Percentiles rank a stretch among this genome's conserved stretches.
Evolutionary conservation across 2,113 vertebrate genomes (phyloP).

Genomic region (Tauraco erythrolophus): DNA sequence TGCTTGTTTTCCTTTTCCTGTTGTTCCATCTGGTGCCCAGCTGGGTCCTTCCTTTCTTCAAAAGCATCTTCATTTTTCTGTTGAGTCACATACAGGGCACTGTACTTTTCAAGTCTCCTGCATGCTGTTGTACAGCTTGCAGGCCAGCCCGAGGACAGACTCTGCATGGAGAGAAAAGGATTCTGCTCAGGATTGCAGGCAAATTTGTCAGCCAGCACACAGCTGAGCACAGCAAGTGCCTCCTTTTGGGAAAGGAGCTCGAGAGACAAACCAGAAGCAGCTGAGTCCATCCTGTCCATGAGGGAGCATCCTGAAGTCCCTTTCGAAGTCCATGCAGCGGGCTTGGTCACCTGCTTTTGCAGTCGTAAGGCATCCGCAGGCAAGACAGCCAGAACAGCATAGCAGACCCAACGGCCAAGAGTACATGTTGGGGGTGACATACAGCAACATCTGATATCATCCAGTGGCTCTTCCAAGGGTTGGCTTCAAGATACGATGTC

Average conservation of each 20-base stretch:
- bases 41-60: constrained; percentile 38
- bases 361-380: neutral
- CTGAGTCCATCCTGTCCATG: neutral
- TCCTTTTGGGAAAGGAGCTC: neutral
- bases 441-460: neutral
- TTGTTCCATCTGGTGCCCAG: neutral
- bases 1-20: constrained; percentile 15
- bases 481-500: neutral
- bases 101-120: constrained; percentile 1
- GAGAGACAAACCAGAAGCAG: neutral
- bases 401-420: neutral
- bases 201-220: neutral
- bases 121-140: neutral
- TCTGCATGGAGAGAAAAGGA: neutral
- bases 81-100: neutral
- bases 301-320: neutral
- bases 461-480: neutral
- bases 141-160: neutral
- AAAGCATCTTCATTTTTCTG: constrained; percentile 29
- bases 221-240: neutral
- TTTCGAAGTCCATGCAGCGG: neutral
- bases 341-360: neutral
- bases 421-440: neutral
- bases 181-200: neutral
- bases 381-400: neutral